Evolutionary conservation across 2,113 vertebrate species (phyloP).

Genomic region (Serinus canaria): DNA sequence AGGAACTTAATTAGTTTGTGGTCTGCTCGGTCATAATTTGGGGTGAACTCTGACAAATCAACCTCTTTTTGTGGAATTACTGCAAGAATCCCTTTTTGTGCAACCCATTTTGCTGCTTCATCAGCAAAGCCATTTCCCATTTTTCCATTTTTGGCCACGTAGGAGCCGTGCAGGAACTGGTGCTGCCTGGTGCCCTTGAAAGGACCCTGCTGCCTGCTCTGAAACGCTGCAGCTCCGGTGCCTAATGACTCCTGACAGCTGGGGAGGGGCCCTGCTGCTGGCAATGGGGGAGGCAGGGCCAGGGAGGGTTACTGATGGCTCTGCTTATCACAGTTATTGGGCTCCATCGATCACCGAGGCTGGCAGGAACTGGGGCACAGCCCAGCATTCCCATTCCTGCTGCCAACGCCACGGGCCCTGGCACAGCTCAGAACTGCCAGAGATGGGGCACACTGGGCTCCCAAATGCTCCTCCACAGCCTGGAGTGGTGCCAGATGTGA

Average conservation of each 20-base stretch:
- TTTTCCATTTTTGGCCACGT: background rate
- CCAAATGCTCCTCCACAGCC: background rate
- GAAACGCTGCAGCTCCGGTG: background rate
- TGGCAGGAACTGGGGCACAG: background rate
- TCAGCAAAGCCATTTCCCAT: background rate
- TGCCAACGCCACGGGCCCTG: fast-evolving
- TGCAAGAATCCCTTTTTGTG: background rate
- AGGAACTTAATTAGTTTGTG: background rate
- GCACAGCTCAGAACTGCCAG: fast-evolving
- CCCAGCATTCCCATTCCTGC: fast-evolving
- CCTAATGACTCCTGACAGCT: conserved; percentile 67
- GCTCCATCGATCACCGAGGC: conserved; percentile 20
- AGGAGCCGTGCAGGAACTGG: background rate
- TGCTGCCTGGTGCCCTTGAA: conserved; percentile 52
- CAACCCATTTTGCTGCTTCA: background rate
- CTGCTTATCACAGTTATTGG: conserved; percentile 12
- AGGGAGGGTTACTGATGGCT: conserved; percentile 5
- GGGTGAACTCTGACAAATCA: background rate
- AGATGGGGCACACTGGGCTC: background rate
- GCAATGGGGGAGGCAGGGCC: background rate
- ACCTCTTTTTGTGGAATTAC: background rate
- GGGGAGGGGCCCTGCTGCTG: background rate
- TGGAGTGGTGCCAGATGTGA: background rate
- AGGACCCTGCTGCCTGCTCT: conserved; percentile 9
- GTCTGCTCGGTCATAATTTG: background rate